A percentile compares a stretch with the other conserved stretches of the same genome.
Conservation (phyloP, 2,113 vertebrate species). For the Cebidichthys violaceus region DNA sequence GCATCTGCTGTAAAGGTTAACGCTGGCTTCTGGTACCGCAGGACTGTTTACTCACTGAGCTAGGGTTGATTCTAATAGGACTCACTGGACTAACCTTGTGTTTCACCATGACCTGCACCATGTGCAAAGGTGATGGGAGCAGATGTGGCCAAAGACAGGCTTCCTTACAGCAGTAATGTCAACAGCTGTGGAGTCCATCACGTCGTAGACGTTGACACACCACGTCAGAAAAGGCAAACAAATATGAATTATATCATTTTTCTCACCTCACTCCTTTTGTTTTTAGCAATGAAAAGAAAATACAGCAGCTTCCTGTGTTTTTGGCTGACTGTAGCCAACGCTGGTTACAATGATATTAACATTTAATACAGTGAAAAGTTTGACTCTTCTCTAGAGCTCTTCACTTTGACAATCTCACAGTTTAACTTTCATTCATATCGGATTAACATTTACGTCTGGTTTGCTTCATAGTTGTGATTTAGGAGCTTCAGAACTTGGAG, state of each 20-base stretch:
- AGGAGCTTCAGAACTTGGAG: no score
- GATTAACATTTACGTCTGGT: no score
- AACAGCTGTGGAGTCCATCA: background rate
- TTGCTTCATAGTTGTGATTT: no score
- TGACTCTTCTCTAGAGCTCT: no score
- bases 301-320: background rate
- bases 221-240: no score
- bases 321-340: no score
- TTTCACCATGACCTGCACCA: background rate
- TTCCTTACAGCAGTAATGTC: background rate
- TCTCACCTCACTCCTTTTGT: background rate
- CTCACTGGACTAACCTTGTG: background rate
- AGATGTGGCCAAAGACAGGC: background rate
- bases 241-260: background rate
- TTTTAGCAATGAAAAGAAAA: background rate
- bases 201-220: background rate
- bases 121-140: background rate
- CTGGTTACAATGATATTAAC: no score
- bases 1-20: background rate
- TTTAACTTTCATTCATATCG: no score
- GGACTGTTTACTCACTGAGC: background rate
- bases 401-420: no score
- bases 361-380: no score
- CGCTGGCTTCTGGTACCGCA: background rate
- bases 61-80: background rate